Evolutionary conservation across 2,888 invertebrate species (phyloP), one percentile per base, ranked within the genome.

Genomic region (Volucella inflata): DNA sequence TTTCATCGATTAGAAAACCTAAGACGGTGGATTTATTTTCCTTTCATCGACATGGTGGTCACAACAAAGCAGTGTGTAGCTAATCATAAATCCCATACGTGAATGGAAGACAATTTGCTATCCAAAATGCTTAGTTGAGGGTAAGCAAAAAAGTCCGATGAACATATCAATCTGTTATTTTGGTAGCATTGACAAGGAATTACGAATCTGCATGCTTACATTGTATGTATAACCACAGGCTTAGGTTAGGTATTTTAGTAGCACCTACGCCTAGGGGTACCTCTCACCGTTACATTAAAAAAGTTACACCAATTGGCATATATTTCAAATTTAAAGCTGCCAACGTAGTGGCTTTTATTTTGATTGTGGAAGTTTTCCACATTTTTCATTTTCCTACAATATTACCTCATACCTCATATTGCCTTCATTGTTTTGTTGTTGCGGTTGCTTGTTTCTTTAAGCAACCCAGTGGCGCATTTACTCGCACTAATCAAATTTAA

Each of bases 401-500:
- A 44, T 62, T 70, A n/a, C 68, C 77, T 70, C 65, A 21, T 48
- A 65, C 6, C 30, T 30, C 30, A 55, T 76, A 21, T 62, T 64
- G 12, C 65, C 46, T 62, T 46, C 55, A 21, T 59, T 57, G 44
- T 68, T 21, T 59, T 40, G 36, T 40, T 36, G 16, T 59, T 59
- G 36, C 36, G 16, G 57, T 38, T 36, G 57, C n/a, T 10, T 40
- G 11, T 40, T 11, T 76, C 40, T 30, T 60, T 46, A 44, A 14
- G 44, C 16, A 50, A 50, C 70, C 36, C 50, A 44, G 14, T 42
- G 36, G 30, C 70, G 55, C 48, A 40, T 8, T 44, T 9, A 10
- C 30, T 30, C 30, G 30, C 30, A 30, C 80, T 85, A 85, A 85
- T 85, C 67, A 62, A 77, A 85, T 85, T 80, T 77, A 62, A 11